Conservation (phyloP, 35 echinoderm and acorn worm species). For the Lytechinus variegatus region DNA sequence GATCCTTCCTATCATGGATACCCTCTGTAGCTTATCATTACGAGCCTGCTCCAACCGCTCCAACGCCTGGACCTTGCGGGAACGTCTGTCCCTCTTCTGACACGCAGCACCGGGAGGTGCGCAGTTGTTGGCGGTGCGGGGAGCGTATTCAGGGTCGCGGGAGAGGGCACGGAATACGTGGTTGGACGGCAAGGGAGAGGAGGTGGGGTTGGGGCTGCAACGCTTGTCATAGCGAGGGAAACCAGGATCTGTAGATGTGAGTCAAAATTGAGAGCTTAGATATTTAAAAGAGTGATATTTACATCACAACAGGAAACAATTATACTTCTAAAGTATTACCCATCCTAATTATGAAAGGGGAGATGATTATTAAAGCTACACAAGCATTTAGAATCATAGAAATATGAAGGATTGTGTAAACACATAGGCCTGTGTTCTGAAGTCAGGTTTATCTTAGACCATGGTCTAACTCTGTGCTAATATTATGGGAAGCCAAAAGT, state of each 20-base stretch:
- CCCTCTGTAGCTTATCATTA: conserved; percentile 63
- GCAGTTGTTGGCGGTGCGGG: neutral
- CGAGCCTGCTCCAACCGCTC: conserved; percentile 63
- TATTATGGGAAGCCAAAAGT: too few species aligned
- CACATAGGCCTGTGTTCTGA: too few species aligned
- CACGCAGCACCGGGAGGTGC: neutral
- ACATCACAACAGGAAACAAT: too few species aligned
- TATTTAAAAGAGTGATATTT: neutral
- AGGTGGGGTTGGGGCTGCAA: conserved; percentile 32
- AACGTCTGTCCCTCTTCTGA: neutral
- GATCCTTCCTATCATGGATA: conserved; percentile 75
- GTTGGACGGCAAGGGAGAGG: neutral
- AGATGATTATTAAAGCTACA: too few species aligned
- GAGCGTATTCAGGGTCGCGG: conserved; percentile 22
- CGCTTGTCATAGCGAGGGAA: conserved; percentile 41
- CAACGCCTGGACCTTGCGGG: conserved; percentile 37
- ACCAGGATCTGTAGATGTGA: conserved; percentile 3
- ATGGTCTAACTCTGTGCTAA: too few species aligned
- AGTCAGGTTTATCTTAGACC: too few species aligned
- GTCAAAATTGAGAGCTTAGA: neutral
- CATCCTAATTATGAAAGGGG: too few species aligned
- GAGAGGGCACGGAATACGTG: conserved; percentile 26
- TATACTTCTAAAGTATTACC: too few species aligned
- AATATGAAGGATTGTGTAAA: too few species aligned
- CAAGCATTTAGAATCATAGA: too few species aligned